Evolutionary conservation across 23 tunicate species (phyloP).

Genomic region (Corella eumyota): DNA sequence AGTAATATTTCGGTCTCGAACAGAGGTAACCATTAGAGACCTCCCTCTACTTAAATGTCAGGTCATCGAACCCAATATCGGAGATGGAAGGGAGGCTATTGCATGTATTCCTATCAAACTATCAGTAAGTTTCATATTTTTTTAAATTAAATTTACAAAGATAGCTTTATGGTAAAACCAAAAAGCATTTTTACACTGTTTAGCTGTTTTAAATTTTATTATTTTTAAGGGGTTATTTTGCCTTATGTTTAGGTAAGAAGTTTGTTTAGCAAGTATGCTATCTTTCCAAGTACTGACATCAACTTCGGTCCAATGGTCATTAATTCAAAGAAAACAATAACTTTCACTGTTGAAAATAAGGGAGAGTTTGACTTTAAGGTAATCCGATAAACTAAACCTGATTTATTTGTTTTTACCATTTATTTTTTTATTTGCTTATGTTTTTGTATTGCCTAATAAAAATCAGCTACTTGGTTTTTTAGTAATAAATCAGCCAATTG

Average conservation of each 20-base stretch:
- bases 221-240: no score
- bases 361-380: conserved; percentile 99
- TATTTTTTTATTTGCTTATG: no score
- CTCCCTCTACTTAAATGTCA: conserved; percentile 90
- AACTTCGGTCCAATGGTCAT: conserved; percentile 97
- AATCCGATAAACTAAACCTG: no score
- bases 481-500: no score
- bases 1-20: conserved; percentile 65
- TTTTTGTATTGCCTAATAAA: no score
- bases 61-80: conserved; percentile 93
- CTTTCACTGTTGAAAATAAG: conserved; percentile 80
- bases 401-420: no score
- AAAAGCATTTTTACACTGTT: no score
- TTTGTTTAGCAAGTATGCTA: conserved; percentile 78
- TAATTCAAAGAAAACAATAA: conserved; percentile 64
- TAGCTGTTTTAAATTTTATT: no score
- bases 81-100: conserved; percentile 85
- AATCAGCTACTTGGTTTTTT: no score
- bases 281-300: conserved; percentile 87
- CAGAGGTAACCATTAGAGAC: conserved; percentile 70
- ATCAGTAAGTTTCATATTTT: conserved; percentile 31
- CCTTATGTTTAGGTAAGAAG: conserved; percentile 89
- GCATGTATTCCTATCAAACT: conserved; percentile 95
- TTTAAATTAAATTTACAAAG: background rate
- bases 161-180: no score